A percentile compares a stretch with the other conserved stretches of the same genome.
Evolutionary conservation across 37 sponge, comb jelly and placozoan species (phyloP).

Genomic region (Beroe ovata): DNA sequence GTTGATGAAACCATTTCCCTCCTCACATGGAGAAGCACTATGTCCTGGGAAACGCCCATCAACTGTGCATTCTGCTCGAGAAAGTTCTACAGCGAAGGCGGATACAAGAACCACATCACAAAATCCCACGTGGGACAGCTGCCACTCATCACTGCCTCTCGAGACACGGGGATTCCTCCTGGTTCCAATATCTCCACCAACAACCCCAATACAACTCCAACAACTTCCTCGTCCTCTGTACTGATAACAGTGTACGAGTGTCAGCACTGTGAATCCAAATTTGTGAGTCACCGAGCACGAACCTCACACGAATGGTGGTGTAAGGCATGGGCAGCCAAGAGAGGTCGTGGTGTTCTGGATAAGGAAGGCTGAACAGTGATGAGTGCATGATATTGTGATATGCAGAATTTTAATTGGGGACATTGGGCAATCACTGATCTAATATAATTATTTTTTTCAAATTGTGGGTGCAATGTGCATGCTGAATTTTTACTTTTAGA

Average conservation of each 20-base stretch:
- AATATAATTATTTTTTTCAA: too few species aligned
- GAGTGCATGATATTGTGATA: too few species aligned
- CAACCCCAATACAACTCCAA: not conserved
- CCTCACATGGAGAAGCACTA: too few species aligned
- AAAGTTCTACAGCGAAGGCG: conserved; percentile 44
- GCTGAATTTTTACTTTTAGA: too few species aligned
- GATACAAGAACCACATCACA: conserved; percentile 16
- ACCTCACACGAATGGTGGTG: conserved; percentile 20
- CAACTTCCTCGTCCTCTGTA: not conserved
- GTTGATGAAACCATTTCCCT: too few species aligned
- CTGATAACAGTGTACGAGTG: not conserved
- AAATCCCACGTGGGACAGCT: not conserved
- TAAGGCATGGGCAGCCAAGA: not conserved
- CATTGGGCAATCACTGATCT: too few species aligned
- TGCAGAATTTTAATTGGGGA: too few species aligned
- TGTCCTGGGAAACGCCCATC: not conserved
- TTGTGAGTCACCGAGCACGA: not conserved
- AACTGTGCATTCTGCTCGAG: conserved; percentile 5
- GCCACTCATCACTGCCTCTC: not conserved
- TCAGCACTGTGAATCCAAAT: conserved; percentile 1
- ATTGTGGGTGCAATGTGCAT: too few species aligned
- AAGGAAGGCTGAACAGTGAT: too few species aligned
- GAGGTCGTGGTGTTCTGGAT: too few species aligned
- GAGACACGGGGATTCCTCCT: not conserved
- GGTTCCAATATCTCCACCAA: not conserved